Conservation (phyloP, 2,888 invertebrate genomes). For the Allolobophora icterica region DNA sequence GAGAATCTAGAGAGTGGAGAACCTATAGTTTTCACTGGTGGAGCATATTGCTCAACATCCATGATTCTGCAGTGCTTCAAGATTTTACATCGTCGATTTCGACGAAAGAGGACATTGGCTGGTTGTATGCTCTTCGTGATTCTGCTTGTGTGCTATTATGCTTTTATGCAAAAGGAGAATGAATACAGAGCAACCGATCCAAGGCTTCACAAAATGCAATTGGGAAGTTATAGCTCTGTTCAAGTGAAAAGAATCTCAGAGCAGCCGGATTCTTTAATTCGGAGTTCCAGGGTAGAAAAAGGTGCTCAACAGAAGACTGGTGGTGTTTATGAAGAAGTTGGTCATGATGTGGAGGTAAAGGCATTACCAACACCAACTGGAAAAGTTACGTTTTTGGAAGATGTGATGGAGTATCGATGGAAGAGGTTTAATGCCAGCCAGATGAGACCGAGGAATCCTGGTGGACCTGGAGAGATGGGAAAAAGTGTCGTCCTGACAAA, state of each 20-base stretch:
- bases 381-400: conserved; percentile 5
- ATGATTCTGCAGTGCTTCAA: not conserved
- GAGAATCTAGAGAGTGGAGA: not conserved
- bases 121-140: not conserved
- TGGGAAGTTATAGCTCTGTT: not conserved
- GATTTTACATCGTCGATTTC: not conserved
- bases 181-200: not conserved
- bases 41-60: too few species aligned
- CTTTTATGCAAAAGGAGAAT: not conserved
- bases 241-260: not conserved
- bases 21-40: not conserved
- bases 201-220: not conserved
- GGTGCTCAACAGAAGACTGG: not conserved
- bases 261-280: not conserved
- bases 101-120: not conserved
- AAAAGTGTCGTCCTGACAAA: conserved; percentile 53
- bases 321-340: not conserved
- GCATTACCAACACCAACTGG: not conserved
- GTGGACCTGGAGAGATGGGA: conserved; percentile 60
- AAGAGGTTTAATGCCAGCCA: conserved; percentile 40
- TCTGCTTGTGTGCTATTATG: not conserved
- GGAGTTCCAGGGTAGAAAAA: not conserved
- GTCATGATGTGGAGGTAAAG: not conserved
- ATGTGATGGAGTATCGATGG: conserved; percentile 35
- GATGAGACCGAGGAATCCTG: not conserved